Evolutionary conservation across 2,113 vertebrate genomes (phyloP).

Genomic region (Nycticorax nycticorax): DNA sequence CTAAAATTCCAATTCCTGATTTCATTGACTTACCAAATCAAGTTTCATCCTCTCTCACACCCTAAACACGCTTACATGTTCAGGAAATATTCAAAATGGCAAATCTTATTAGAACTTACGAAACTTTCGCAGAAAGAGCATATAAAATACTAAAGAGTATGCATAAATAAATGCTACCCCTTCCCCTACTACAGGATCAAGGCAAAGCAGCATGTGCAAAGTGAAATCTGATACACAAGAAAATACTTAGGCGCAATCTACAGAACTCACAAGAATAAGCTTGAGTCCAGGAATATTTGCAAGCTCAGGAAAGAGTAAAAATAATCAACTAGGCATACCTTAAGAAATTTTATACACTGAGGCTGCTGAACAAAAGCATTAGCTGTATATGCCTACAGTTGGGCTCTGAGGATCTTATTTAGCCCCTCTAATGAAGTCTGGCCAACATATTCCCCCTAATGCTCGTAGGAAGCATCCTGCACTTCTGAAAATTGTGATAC

Average conservation of each 20-base stretch:
- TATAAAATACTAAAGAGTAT: not conserved
- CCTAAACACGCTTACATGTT: not conserved
- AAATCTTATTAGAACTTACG: not conserved
- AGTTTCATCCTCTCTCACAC: not conserved
- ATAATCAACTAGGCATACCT: rapidly evolving
- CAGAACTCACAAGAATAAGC: not conserved
- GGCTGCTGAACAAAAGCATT: not conserved
- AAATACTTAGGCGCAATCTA: not conserved
- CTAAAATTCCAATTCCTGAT: not conserved
- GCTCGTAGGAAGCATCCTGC: not conserved
- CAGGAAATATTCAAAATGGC: not conserved
- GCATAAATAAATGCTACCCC: not conserved
- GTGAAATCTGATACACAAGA: not conserved
- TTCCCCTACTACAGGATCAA: not conserved
- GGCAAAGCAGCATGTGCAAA: not conserved
- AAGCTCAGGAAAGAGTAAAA: not conserved
- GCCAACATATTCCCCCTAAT: not conserved
- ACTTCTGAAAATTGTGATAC: not conserved
- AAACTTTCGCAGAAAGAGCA: not conserved
- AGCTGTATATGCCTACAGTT: too few relatives aligned
- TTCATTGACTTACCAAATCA: not conserved
- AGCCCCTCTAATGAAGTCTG: not conserved
- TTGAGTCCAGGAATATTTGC: not conserved
- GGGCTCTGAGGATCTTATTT: not conserved
- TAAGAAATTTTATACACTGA: not conserved